Base-by-base conservation (phyloP, 2,888 invertebrate genomes). In the Xanthorhoe spadicearia region DNA sequence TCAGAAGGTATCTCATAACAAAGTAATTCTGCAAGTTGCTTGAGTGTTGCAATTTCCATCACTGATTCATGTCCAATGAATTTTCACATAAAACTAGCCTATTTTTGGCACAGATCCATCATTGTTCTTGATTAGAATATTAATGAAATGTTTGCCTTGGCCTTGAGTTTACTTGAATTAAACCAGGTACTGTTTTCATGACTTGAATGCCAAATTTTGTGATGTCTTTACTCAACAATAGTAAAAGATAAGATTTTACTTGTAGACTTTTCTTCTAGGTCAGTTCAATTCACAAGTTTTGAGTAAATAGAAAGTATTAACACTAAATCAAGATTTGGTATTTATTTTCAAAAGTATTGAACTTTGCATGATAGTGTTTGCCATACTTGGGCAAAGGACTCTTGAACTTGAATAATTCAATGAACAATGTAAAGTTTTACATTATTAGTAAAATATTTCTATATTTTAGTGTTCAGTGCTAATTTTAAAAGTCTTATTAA, bases 211-310 rank as follows among this genome's bases (percentile, higher is more conserved):
- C 10, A 13, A 13, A 43, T 48, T 6, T 15, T 48, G 15, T 15
- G 5, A 46, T 15, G 15, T 15, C 3, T 15, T 46, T 3, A 15
- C 15, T 15, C 13, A 17, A 48, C 1, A 17, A 17, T 17, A 7
- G 8, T 32, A 7, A n/a, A n/a, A n/a, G n/a, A 13, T 48, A 48
- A 7, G 15, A 48, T 48, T 48, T 48, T 17, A 15, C 13, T 48
- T 48, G 1, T 17, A 10, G 38, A 17, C 15, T 48, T 48, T 0
- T 48, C 48, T 48, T 8, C 17, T 17, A 48, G 7, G 17, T 48
- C 48, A 43, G 13, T 48, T 48, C 48, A 48, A 48, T 48, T 17
- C 8, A 17, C 48, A 48, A 48, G 48, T 48, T 15, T 48, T 17
- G 7, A 48, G 8, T 17, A 48, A 48, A 48, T 43, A 43, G 38